Percentiles rank a stretch among this genome's conserved stretches.
Conservation (phyloP, 1,140 invertebrate species). For the Aphidius gifuensis region DNA sequence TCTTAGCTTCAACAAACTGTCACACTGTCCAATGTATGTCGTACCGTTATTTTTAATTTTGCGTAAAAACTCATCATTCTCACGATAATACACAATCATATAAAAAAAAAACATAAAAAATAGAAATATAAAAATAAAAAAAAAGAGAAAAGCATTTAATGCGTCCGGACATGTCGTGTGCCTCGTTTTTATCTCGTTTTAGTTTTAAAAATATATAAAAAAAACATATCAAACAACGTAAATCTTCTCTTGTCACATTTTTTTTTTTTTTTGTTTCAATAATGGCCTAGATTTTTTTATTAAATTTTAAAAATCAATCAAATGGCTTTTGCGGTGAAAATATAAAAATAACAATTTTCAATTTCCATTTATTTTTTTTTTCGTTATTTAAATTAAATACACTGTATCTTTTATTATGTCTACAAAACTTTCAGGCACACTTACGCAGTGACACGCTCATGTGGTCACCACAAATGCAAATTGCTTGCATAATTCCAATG, state of each 20-base stretch:
- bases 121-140: constrained; percentile 23
- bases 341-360: too few species aligned
- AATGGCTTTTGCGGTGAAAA: too few species aligned
- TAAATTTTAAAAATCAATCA: too few species aligned
- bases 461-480: constrained; percentile 31
- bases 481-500: constrained; percentile 40
- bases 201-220: too few species aligned
- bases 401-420: background rate
- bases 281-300: too few species aligned
- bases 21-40: constrained; percentile 20
- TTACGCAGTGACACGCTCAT: constrained; percentile 23
- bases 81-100: constrained; percentile 24
- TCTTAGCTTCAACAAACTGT: constrained; percentile 22
- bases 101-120: constrained; percentile 17
- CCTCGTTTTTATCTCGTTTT: background rate
- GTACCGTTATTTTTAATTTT: constrained; percentile 29
- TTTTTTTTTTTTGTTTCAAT: too few species aligned
- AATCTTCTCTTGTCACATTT: too few species aligned
- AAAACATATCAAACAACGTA: too few species aligned
- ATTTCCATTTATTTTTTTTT: too few species aligned
- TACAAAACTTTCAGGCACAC: constrained; percentile 15
- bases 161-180: constrained; percentile 3
- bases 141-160: background rate
- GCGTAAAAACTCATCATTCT: constrained; percentile 21
- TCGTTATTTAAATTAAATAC: background rate